Evolutionary conservation across 2,888 invertebrate species (phyloP).

Genomic region (Acleris laterana): DNA sequence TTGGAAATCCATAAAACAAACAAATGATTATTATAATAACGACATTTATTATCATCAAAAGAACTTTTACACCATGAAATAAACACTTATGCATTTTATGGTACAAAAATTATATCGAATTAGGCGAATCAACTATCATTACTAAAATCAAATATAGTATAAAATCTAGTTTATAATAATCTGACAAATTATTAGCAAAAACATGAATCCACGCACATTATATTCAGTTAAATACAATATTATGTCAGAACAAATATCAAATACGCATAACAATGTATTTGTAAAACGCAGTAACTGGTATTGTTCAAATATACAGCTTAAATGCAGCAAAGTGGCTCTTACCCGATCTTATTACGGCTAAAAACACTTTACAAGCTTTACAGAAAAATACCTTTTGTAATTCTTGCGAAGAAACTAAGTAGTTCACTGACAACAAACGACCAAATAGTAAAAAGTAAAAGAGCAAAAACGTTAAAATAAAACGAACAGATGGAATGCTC

Average conservation of each 20-base stretch:
- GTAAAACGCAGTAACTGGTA: neutral
- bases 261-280: neutral
- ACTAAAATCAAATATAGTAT: slow-evolving; percentile 25
- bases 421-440: neutral
- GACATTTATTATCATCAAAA: slow-evolving; percentile 68
- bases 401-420: slow-evolving; percentile 11
- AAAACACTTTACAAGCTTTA: slow-evolving; percentile 11
- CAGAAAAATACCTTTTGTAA: slow-evolving; percentile 6
- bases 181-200: slow-evolving; percentile 18
- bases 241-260: neutral
- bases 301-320: slow-evolving; percentile 6
- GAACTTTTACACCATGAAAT: slow-evolving; percentile 58
- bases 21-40: slow-evolving; percentile 50
- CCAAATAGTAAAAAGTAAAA: too few relatives aligned
- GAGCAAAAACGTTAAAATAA: too few relatives aligned
- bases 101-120: slow-evolving; percentile 39
- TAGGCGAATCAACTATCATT: slow-evolving; percentile 36
- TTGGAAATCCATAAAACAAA: slow-evolving; percentile 36
- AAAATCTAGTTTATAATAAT: slow-evolving; percentile 30
- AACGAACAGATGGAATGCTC: too few relatives aligned
- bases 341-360: neutral
- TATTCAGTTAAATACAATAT: neutral
- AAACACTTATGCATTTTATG: slow-evolving; percentile 43
- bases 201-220: neutral
- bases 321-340: neutral